phyloP scores from a whole-genome alignment of 2,888 invertebrate species.

The Timema podura region DNA sequence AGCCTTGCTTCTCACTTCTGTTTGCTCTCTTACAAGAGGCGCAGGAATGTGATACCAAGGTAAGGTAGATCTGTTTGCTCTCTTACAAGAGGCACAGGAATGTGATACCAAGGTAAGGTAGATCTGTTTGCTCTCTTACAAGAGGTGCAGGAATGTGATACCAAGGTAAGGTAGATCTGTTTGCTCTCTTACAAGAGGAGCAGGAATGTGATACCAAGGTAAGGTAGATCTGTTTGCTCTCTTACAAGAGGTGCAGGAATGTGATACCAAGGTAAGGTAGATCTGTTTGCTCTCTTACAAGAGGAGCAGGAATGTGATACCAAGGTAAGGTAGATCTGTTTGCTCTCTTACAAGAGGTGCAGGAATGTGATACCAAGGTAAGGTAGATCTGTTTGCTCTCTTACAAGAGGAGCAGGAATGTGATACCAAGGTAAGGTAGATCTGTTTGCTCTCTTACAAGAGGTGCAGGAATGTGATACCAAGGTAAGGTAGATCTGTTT shows the following conservation, averaged over 20 bases:
- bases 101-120: conserved; percentile 80
- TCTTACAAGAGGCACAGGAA: conserved; percentile 82
- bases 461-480: conserved; percentile 87
- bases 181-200: conserved; percentile 79
- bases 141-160: conserved; percentile 87
- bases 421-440: conserved; percentile 76
- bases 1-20: conserved; percentile 71
- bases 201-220: conserved; percentile 91
- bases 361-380: conserved; percentile 90
- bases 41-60: conserved; percentile 88
- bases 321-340: conserved; percentile 71
- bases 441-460: conserved; percentile 78
- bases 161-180: conserved; percentile 71
- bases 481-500: conserved; percentile 71
- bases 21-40: conserved; percentile 83
- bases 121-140: conserved; percentile 74
- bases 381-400: conserved; percentile 64
- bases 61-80: conserved; percentile 60
- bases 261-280: conserved; percentile 78
- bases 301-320: conserved; percentile 90
- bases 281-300: conserved; percentile 76
- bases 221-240: conserved; percentile 65
- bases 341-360: conserved; percentile 76
- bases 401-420: conserved; percentile 85
- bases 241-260: conserved; percentile 82